A percentile compares a stretch with the other conserved stretches of the same genome.
These are phyloP conservation scores for Tragopan temminckii DNA, from an alignment of 2,797 vertebrate genomes.

Conservation along the genomic window DNA sequence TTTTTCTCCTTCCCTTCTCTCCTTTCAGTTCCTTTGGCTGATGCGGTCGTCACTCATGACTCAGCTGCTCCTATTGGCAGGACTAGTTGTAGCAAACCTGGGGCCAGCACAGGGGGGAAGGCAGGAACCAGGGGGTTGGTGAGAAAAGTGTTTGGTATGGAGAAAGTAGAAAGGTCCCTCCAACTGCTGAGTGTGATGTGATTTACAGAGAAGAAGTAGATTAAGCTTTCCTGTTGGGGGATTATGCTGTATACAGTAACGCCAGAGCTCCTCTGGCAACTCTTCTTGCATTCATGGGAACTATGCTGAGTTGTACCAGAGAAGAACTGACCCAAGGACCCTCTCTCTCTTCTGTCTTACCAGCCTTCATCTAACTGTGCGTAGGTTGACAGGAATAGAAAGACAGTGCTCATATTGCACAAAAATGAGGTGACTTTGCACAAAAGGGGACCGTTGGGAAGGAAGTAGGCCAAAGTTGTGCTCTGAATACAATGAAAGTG, in stretches of 20 bases:
- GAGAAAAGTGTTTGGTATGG: neutral
- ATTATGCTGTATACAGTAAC: conserved; percentile 3
- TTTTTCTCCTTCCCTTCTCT: conserved; percentile 18
- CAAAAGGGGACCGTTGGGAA: neutral
- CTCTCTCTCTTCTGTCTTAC: neutral
- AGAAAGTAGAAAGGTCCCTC: neutral
- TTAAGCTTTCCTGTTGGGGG: conserved; percentile 15
- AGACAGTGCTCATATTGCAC: neutral
- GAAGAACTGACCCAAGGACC: neutral
- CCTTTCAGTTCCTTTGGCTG: conserved; percentile 53
- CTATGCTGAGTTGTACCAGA: neutral
- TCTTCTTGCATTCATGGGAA: neutral
- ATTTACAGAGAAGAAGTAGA: neutral
- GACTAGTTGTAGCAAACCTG: conserved; percentile 44
- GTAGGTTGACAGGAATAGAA: neutral
- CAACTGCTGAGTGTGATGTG: neutral
- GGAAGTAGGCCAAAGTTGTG: neutral
- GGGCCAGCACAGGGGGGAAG: conserved; percentile 4
- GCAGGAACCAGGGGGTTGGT: neutral
- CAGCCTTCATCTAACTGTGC: neutral
- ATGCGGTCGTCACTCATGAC: conserved; percentile 42
- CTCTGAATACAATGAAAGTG: neutral
- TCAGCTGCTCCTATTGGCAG: conserved; percentile 67
- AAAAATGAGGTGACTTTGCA: neutral
- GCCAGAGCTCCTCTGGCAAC: conserved; percentile 18